A percentile compares a stretch with the other conserved stretches of the same genome.
phyloP scores from a whole-genome alignment of 2,797 vertebrate genomes.

The Fundulus diaphanus region DNA sequence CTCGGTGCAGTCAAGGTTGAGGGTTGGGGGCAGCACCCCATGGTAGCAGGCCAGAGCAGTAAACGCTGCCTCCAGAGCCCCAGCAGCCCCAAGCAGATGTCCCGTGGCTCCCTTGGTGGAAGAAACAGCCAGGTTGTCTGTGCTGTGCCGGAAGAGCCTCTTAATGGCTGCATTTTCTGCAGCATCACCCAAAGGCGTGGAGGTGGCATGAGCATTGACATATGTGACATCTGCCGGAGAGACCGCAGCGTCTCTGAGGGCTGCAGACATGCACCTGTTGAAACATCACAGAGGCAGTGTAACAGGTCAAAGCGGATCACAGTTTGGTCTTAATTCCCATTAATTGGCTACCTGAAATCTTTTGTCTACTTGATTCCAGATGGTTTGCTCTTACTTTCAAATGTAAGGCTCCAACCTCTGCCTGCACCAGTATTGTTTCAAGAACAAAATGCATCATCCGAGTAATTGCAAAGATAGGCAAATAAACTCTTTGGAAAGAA shows the following conservation, averaged over 20 bases:
- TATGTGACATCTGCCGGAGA: slow-evolving; percentile 86
- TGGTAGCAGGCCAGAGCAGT: slow-evolving; percentile 91
- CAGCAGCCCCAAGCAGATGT: slow-evolving; percentile 93
- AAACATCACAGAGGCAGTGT: background rate
- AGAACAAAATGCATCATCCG: too few species aligned
- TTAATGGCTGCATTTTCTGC: slow-evolving; percentile 95
- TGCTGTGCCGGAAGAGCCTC: slow-evolving; percentile 85
- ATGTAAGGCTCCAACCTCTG: too few species aligned
- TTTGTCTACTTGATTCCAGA: background rate
- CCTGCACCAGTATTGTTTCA: too few species aligned
- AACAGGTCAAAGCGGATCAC: background rate
- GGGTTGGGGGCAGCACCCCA: slow-evolving; percentile 88
- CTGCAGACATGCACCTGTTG: slow-evolving; percentile 92
- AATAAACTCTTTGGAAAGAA: too few species aligned
- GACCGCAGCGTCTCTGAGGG: slow-evolving; percentile 86
- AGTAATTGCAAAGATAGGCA: too few species aligned
- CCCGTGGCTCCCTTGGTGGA: slow-evolving; percentile 97
- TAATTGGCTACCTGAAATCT: background rate
- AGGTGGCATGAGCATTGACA: slow-evolving; percentile 95
- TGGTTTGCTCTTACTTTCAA: too few species aligned
- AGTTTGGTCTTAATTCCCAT: too few species aligned
- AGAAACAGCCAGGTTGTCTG: slow-evolving; percentile 83
- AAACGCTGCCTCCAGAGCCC: slow-evolving; percentile 92
- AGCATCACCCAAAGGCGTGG: slow-evolving; percentile 93
- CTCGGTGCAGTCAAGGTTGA: slow-evolving; percentile 91